A percentile compares a stretch with the other conserved stretches of the same genome.
These are phyloP conservation scores for Monochamus saltuarius DNA, from an alignment of 1,140 invertebrate species.

Conservation along the genomic window DNA sequence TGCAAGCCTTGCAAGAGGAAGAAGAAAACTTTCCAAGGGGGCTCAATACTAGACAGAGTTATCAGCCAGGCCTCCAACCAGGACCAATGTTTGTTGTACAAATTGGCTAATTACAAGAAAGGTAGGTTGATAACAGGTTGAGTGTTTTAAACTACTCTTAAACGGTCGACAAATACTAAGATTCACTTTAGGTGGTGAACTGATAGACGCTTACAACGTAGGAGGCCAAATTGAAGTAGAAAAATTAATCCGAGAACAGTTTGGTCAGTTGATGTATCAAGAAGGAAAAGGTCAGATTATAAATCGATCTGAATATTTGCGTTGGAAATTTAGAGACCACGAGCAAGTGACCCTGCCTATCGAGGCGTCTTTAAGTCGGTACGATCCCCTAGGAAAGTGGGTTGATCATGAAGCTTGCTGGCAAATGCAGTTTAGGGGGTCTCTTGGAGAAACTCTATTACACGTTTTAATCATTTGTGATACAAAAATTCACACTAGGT, in stretches of 20 bases:
- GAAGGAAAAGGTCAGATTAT: conserved; percentile 85
- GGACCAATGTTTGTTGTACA: conserved; percentile 83
- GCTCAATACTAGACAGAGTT: conserved; percentile 81
- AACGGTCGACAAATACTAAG: no score
- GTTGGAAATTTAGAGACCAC: conserved; percentile 90
- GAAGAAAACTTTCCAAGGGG: conserved; percentile 57
- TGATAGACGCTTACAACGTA: conserved; percentile 81
- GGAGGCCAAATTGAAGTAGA: conserved; percentile 80
- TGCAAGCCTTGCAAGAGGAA: conserved; percentile 50
- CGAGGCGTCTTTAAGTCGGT: conserved; percentile 74
- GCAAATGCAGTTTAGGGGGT: conserved; percentile 95
- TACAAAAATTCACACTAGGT: conserved; percentile 78
- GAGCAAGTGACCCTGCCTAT: conserved; percentile 81
- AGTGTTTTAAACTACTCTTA: conserved; percentile 4
- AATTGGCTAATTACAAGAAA: conserved; percentile 87
- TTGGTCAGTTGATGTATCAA: conserved; percentile 86
- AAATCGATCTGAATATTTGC: conserved; percentile 85
- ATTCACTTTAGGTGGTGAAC: conserved; percentile 64
- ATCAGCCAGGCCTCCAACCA: conserved; percentile 82
- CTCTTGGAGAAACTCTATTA: conserved; percentile 89
- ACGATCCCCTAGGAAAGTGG: conserved; percentile 84
- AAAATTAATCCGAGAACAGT: conserved; percentile 83
- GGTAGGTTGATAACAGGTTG: conserved; percentile 54
- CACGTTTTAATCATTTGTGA: conserved; percentile 96
- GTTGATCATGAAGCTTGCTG: conserved; percentile 91